Evolutionary conservation across 1,140 invertebrate genomes (phyloP), one percentile per base, ranked within the genome.

Genomic region (Leptinotarsa undecemlineata): DNA sequence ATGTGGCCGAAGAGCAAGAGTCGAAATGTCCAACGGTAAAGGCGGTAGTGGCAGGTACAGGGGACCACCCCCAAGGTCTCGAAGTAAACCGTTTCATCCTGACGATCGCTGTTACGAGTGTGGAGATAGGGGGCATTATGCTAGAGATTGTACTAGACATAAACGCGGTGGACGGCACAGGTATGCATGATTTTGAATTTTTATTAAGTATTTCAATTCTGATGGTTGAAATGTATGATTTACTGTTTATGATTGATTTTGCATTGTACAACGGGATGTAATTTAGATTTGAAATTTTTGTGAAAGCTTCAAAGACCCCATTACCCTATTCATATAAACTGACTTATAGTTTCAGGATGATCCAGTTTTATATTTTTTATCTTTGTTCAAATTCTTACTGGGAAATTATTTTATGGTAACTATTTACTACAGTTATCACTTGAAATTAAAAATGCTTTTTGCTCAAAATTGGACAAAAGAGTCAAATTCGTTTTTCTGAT

Each of bases 81-180:
- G 90, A 66, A 88, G 89, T 21, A 86, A 91, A 73, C 87, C 91
- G 4, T 95, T 94, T 81, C 90, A 94, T 81, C 92, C 93, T 1
- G 92, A 95, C 81, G 94, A 96, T 85, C 90, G 92, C 71, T 97
- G 96, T 85, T 97, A 97, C 85, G 95, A 97, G 81, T 97, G 96
- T 86, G 95, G 95, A 11, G 94, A 95, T 78, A 87, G 93, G 66
- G 96, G 96, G 3, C 96, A 98, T 82, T 97, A 96, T 86, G 95
- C 95, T 64, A 89, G 95, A 78, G 95, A 97, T 84, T 97, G 96
- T 82, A 90, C 90, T 26, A 88, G 90, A 76, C 90, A 92, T 77
- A 88, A 90, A 76, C 83, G 87, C 68, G 82, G 85, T 74, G 82
- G 86, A 23, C 81, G 86, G 74, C 85, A 87, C 79, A 87, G 88